Percentiles rank a stretch among this genome's conserved stretches.
phyloP scores from a whole-genome alignment of 2,113 vertebrate species.

The Tinamus guttatus region DNA sequence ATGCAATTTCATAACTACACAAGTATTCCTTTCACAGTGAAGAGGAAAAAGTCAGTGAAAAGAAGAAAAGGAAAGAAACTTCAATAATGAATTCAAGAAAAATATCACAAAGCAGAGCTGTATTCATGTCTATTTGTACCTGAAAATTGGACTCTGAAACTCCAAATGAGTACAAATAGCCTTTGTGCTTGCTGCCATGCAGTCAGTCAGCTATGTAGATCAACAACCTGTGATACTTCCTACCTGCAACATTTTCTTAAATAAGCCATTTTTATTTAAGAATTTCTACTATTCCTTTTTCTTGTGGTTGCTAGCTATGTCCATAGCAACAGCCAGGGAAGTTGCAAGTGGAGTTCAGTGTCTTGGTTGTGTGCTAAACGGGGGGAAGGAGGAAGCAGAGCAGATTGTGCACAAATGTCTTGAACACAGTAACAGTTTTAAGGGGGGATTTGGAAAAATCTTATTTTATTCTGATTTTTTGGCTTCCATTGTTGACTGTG shows the following conservation, averaged over 20 bases:
- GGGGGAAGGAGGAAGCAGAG: not conserved
- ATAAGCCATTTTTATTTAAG: constrained; percentile 24
- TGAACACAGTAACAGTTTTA: not conserved
- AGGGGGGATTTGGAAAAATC: not conserved
- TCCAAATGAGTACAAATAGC: constrained; percentile 30
- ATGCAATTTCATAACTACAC: constrained; percentile 10
- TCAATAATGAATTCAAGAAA: constrained; percentile 2
- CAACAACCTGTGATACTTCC: not conserved
- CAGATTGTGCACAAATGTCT: not conserved
- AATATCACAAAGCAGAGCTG: not conserved
- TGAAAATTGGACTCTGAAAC: constrained; percentile 40
- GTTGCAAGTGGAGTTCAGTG: not conserved
- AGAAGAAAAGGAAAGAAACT: not conserved
- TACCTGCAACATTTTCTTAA: constrained; percentile 33
- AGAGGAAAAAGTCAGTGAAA: not conserved
- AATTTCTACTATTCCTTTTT: not conserved
- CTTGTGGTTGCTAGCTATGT: not conserved
- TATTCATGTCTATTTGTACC: constrained; percentile 22
- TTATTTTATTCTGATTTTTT: not conserved
- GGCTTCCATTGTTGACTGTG: not conserved
- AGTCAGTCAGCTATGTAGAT: constrained; percentile 41
- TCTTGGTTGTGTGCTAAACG: constrained; percentile 21
- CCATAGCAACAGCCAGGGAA: constrained; percentile 33
- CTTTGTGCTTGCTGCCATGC: not conserved
- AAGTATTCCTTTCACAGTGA: not conserved